Evolutionary conservation across 64 coral and sea anemone genomes (phyloP).

Genomic region (Actinia equina): DNA sequence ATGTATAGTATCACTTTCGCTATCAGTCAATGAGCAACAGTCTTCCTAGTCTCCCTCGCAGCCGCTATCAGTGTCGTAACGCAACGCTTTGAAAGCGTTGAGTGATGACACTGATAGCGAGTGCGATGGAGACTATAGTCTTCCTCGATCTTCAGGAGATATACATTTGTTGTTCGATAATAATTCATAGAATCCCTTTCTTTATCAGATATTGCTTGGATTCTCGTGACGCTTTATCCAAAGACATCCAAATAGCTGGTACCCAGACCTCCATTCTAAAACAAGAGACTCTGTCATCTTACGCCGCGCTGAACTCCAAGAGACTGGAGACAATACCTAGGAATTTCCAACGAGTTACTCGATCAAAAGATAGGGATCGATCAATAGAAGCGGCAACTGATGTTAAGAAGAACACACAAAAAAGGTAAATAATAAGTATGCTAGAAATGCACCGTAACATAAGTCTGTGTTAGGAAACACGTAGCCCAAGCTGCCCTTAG

Average conservation of each 20-base stretch:
- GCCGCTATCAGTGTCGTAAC: too few species aligned
- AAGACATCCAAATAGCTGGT: conserved; percentile 29
- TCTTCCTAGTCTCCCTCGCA: too few species aligned
- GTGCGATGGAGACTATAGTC: too few species aligned
- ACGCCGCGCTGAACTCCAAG: not conserved
- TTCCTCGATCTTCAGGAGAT: too few species aligned
- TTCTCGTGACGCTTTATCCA: conserved; percentile 16
- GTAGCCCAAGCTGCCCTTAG: too few species aligned
- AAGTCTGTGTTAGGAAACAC: too few species aligned
- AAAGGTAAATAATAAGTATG: not conserved
- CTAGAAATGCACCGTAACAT: too few species aligned
- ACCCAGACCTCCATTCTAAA: conserved; percentile 34
- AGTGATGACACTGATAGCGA: too few species aligned
- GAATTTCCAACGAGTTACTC: not conserved
- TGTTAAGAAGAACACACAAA: not conserved
- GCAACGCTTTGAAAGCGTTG: not conserved
- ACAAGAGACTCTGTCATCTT: conserved; percentile 44
- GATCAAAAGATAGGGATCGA: not conserved
- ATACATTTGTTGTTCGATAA: too few species aligned
- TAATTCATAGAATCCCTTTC: not conserved
- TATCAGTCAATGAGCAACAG: too few species aligned
- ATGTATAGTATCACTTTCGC: not conserved
- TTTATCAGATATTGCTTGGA: conserved; percentile 54
- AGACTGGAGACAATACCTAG: not conserved
- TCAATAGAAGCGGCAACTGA: not conserved